phyloP scores from a whole-genome alignment of 2,797 vertebrate species.

The Tokudaia muenninki region DNA sequence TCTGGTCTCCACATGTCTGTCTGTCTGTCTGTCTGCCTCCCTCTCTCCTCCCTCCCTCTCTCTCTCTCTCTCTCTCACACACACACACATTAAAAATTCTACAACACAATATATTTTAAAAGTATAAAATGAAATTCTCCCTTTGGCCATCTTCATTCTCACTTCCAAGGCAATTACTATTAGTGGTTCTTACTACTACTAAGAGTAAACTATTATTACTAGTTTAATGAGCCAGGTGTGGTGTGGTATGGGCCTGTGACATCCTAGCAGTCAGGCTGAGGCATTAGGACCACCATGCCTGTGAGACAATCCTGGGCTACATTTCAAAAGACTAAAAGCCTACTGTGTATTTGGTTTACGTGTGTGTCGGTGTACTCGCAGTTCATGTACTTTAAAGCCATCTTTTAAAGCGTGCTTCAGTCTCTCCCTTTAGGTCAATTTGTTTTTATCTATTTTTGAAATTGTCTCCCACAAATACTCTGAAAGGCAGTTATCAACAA shows the following conservation, averaged over 20 bases:
- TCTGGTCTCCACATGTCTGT: neutral
- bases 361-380: neutral
- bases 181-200: neutral
- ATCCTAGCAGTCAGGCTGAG: neutral
- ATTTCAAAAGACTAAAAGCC: neutral
- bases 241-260: neutral
- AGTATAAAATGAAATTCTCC: constrained; percentile 46
- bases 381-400: constrained; percentile 49
- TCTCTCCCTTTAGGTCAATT: constrained; percentile 45
- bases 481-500: neutral
- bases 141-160: neutral
- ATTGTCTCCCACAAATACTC: neutral
- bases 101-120: constrained; percentile 57
- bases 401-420: constrained; percentile 29
- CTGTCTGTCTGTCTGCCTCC: no score
- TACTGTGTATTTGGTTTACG: neutral
- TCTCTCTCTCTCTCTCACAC: no score
- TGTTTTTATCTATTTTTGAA: constrained; percentile 13
- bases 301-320: neutral
- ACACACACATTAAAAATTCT: neutral
- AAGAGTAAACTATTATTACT: neutral
- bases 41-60: no score
- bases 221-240: neutral
- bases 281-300: neutral
- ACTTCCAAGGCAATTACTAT: constrained; percentile 32